Conservation (phyloP, 2,888 invertebrate genomes). For the Amphipyra berbera region DNA sequence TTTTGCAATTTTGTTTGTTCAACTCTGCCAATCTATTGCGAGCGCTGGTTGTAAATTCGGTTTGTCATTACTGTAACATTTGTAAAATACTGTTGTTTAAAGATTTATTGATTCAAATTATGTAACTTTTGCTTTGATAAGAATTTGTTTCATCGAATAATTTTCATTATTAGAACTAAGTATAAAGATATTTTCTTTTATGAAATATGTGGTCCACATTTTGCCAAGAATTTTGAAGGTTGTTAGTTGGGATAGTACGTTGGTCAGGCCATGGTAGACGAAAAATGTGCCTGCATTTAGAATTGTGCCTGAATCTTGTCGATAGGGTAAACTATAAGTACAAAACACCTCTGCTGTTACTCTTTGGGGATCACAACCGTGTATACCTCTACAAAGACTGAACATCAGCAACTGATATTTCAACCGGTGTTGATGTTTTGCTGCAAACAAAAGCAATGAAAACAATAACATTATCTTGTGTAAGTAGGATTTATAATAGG, state of each 20-base stretch:
- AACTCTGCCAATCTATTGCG: conserved; percentile 36
- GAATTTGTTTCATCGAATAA: neutral
- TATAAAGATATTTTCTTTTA: too few species aligned
- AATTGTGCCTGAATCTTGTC: too few species aligned
- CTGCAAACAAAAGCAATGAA: neutral
- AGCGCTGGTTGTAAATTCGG: conserved; percentile 32
- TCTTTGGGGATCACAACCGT: too few species aligned
- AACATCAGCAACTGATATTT: too few species aligned
- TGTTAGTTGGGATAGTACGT: too few species aligned
- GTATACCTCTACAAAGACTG: too few species aligned
- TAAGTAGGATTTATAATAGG: neutral
- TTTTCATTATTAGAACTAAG: too few species aligned
- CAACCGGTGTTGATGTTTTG: neutral
- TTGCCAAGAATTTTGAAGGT: too few species aligned
- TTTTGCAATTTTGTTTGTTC: conserved; percentile 47
- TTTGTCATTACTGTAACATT: conserved; percentile 41
- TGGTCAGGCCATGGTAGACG: too few species aligned
- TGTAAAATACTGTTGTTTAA: conserved; percentile 15
- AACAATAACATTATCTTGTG: neutral
- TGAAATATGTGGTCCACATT: too few species aligned
- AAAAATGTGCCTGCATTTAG: too few species aligned
- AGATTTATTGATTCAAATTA: conserved; percentile 23
- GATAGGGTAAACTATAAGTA: too few species aligned
- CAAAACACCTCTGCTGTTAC: neutral
- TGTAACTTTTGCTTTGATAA: neutral